Evolutionary conservation across 92 coral and sea anemone genomes (phyloP).

Genomic region (Virgularia gustaviana): DNA sequence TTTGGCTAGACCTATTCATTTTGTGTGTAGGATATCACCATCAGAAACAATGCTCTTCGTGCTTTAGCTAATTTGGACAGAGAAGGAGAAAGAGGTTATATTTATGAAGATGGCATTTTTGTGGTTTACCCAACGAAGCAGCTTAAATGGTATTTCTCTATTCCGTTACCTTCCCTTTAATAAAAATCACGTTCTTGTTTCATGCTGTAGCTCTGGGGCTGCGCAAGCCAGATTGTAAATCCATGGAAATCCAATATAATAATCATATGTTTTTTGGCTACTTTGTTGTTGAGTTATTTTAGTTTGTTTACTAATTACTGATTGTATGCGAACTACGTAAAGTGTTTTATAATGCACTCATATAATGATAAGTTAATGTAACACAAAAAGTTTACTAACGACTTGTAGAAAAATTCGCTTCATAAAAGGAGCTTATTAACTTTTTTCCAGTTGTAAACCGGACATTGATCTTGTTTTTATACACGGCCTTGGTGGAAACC

Average conservation of each 20-base stretch:
- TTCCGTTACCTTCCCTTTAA: neutral
- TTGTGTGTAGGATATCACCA: constrained; percentile 68
- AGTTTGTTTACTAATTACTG: no score
- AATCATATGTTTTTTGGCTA: no score
- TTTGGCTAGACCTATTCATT: no score
- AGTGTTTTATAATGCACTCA: no score
- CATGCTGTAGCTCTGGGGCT: no score
- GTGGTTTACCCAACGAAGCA: constrained; percentile 74
- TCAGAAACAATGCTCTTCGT: constrained; percentile 74
- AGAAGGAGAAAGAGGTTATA: constrained; percentile 69
- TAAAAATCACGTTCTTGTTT: neutral
- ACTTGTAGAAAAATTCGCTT: neutral
- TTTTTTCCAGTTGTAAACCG: constrained; percentile 43
- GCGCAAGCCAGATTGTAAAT: no score
- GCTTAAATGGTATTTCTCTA: constrained; percentile 48
- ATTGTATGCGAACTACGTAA: no score
- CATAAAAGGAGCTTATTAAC: neutral
- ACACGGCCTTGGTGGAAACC: constrained; percentile 91
- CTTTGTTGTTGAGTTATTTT: no score
- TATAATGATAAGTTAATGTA: no score
- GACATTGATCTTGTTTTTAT: constrained; percentile 82
- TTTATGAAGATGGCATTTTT: constrained; percentile 86
- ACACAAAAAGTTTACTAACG: no score
- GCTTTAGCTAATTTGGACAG: constrained; percentile 89
- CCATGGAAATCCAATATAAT: no score